These are phyloP conservation scores for Micrasema longulum DNA, from an alignment of 1,140 invertebrate species.

Conservation along the genomic window DNA sequence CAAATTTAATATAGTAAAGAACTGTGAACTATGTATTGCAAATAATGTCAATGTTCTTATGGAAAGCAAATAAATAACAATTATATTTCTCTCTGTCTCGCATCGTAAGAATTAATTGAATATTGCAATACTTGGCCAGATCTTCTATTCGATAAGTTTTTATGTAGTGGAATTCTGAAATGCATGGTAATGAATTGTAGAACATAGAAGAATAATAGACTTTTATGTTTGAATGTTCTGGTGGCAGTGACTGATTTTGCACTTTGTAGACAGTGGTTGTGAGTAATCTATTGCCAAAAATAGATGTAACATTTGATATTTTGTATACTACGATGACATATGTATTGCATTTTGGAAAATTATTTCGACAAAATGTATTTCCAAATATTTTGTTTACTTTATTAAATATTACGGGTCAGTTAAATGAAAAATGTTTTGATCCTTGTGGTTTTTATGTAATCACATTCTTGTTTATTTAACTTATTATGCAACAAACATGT, in stretches of 20 bases:
- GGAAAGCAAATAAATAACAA: too few species aligned
- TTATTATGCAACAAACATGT: too few species aligned
- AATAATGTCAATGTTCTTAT: too few species aligned
- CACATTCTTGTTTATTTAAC: background rate
- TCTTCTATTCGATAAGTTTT: background rate
- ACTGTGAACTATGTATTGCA: too few species aligned
- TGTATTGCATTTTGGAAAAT: too few species aligned
- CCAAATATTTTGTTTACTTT: background rate
- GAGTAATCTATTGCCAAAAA: constrained; percentile 29
- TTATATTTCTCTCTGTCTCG: constrained; percentile 1
- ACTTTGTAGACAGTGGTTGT: constrained; percentile 28
- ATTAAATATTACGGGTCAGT: constrained; percentile 19
- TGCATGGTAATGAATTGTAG: constrained; percentile 16
- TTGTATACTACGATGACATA: too few species aligned
- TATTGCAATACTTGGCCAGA: constrained; percentile 8
- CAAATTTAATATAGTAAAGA: background rate
- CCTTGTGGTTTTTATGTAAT: constrained; percentile 10
- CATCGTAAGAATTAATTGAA: background rate
- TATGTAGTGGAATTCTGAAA: constrained; percentile 24
- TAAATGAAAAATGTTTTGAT: constrained; percentile 19
- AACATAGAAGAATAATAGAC: constrained; percentile 2
- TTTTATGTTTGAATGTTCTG: constrained; percentile 23
- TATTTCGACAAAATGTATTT: background rate
- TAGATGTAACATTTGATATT: background rate
- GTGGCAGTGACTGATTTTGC: constrained; percentile 44